These are phyloP conservation scores for Chrysodeixis includens DNA, from an alignment of 2,888 invertebrate genomes.

Conservation along the genomic window DNA sequence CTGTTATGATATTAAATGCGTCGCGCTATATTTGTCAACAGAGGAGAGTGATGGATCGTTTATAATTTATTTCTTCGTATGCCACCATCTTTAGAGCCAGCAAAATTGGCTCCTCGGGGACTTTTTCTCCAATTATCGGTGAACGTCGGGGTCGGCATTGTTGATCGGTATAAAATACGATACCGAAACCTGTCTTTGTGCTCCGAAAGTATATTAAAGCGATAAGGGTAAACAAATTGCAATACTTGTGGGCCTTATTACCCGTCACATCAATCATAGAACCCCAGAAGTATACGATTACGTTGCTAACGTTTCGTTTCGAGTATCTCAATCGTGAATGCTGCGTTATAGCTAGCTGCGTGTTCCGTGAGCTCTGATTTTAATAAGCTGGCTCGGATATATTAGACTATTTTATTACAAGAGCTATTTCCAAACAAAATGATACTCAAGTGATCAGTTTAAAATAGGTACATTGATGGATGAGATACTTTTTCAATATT, in stretches of 20 bases:
- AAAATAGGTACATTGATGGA: no score
- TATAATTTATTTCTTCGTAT: slow-evolving; percentile 76
- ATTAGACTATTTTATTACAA: not conserved
- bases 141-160: slow-evolving; percentile 77
- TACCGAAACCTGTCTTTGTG: slow-evolving; percentile 77
- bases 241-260: slow-evolving; percentile 87
- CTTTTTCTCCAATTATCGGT: slow-evolving; percentile 84
- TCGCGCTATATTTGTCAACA: slow-evolving; percentile 68
- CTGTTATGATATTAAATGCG: slow-evolving; percentile 63
- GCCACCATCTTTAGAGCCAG: slow-evolving; percentile 69
- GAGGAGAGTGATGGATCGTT: slow-evolving; percentile 76
- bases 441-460: no score
- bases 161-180: slow-evolving; percentile 85
- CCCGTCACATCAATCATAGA: slow-evolving; percentile 88
- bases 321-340: slow-evolving; percentile 64
- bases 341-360: slow-evolving; percentile 14
- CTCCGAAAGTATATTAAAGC: slow-evolving; percentile 79
- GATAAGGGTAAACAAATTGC: slow-evolving; percentile 89
- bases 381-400: slow-evolving; percentile 14
- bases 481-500: not conserved
- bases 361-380: slow-evolving; percentile 25
- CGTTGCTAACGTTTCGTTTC: slow-evolving; percentile 62
- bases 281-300: slow-evolving; percentile 81
- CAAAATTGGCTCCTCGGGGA: slow-evolving; percentile 86
- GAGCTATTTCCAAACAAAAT: no score